These are phyloP conservation scores for Arnoldichthys spilopterus DNA, from an alignment of 2,797 vertebrate species.

Conservation along the genomic window DNA sequence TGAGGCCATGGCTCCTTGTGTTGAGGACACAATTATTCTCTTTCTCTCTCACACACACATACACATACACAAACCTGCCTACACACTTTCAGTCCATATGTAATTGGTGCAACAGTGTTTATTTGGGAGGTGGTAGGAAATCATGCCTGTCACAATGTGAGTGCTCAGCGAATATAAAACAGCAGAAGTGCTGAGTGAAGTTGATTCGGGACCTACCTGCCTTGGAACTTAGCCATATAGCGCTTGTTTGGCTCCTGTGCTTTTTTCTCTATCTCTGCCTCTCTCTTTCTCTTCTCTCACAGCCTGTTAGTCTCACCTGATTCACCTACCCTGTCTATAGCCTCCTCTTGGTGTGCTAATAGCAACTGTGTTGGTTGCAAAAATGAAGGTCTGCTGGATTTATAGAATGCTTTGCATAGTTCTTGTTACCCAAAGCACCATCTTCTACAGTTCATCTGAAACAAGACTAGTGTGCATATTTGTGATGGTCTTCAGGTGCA, in stretches of 20 bases:
- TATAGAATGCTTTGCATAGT: not conserved
- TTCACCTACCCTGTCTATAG: not conserved
- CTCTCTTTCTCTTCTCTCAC: not conserved
- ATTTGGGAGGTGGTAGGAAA: slow-evolving; percentile 9
- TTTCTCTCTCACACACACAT: slow-evolving; percentile 32
- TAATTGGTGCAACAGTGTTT: slow-evolving; percentile 31
- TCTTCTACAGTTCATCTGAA: slow-evolving; percentile 25
- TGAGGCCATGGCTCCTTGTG: slow-evolving; percentile 9
- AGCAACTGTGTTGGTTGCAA: slow-evolving; percentile 40
- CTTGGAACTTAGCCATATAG: slow-evolving; percentile 8
- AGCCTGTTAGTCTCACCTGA: slow-evolving; percentile 16
- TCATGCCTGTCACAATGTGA: slow-evolving; percentile 6
- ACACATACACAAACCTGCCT: not conserved
- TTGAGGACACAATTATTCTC: slow-evolving; percentile 23
- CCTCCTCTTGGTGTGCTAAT: slow-evolving; percentile 30
- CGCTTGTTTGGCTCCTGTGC: not conserved
- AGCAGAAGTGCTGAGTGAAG: slow-evolving; percentile 7
- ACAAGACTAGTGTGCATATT: slow-evolving; percentile 41
- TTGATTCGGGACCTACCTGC: not conserved
- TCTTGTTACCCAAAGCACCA: not conserved
- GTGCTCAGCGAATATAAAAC: slow-evolving; percentile 5
- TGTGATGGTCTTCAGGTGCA: slow-evolving; percentile 44
- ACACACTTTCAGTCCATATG: not conserved
- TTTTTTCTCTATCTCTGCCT: slow-evolving; percentile 20
- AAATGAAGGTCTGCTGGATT: slow-evolving; percentile 31